Conservation (phyloP, 2,113 vertebrate genomes). For the Rattus rattus region DNA sequence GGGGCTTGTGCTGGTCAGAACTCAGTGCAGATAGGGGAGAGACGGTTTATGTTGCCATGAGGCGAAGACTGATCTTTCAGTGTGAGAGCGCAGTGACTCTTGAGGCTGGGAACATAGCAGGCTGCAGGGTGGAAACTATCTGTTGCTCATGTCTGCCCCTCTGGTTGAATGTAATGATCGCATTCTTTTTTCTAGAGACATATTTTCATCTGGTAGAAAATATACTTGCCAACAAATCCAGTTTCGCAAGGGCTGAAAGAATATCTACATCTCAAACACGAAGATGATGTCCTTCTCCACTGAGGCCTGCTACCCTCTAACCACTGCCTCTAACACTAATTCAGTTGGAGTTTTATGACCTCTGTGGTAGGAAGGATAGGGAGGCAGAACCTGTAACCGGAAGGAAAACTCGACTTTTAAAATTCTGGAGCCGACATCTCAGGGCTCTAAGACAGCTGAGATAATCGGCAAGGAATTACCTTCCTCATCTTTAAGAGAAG, state of each 20-base stretch:
- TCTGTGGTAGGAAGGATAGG: not conserved
- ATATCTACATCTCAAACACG: not conserved
- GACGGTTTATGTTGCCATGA: not conserved
- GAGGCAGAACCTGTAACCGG: not conserved
- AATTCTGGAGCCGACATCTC: not conserved
- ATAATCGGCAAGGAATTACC: not conserved
- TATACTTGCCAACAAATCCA: not conserved
- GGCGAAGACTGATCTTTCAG: not conserved
- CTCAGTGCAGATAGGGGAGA: conserved; percentile 3
- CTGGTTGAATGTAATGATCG: not conserved
- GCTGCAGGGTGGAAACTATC: not conserved
- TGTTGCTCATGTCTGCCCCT: not conserved
- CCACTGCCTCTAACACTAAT: not conserved
- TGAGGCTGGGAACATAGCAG: not conserved
- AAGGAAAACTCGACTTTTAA: not conserved
- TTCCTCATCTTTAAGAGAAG: not conserved
- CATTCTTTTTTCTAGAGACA: not conserved
- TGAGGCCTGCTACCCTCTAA: not conserved
- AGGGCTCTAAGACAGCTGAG: not conserved
- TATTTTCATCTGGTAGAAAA: not conserved
- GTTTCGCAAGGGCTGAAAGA: not conserved
- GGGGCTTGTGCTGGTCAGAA: not conserved
- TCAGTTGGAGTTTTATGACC: not conserved
- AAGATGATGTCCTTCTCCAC: not conserved
- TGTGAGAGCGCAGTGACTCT: not conserved